Base-by-base conservation (phyloP, 2,888 invertebrate species). In the Troides aeacus region DNA sequence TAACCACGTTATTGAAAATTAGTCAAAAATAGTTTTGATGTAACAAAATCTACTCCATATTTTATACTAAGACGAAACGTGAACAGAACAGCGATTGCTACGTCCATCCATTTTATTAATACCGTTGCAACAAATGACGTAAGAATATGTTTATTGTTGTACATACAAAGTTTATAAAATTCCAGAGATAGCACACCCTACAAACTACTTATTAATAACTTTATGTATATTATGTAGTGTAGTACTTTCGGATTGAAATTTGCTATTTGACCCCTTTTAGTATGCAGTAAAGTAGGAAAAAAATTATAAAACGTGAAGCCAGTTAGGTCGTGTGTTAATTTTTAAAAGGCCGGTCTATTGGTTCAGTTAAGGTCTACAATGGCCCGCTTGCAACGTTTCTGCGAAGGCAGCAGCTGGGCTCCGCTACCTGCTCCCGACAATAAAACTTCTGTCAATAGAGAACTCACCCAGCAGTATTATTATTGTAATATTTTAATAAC, bases 401-500 rank as follows among this genome's bases (percentile, higher is more conserved):
- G 75, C 72, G 80, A 83, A 84, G 84, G 87, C 83, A 83, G 85
- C 89, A 87, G 85, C 87, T 86, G 87, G 81, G 60, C 75, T 77
- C 77, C 75, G 77, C 89, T 90, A 91, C 91, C 92, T 91, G 91
- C 89, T 84, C 78, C 75, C 79, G 78, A 89, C 88, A 88, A 87
- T 86, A 85, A 82, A 80, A 82, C 82, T 79, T 81, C 80, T 84
- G 84, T 87, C 85, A 86, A 87, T 85, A 86, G 82, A 83, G 82
- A 82, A 80, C 79, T 76, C 79, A 76, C 75, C 78, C 75, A 74
- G 75, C 72, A 78, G 80, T 83, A 81, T 83, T 84, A 80, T 82
- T 84, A 81, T 79, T 78, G 76, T 80, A 79, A 72, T 73, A 73
- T 75, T 77, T 66, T 66, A 61, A 66, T 67, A 60, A 58, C 64